Evolutionary conservation across 2,797 vertebrate genomes (phyloP).

Genomic region (Muraenolepis orangiensis): DNA sequence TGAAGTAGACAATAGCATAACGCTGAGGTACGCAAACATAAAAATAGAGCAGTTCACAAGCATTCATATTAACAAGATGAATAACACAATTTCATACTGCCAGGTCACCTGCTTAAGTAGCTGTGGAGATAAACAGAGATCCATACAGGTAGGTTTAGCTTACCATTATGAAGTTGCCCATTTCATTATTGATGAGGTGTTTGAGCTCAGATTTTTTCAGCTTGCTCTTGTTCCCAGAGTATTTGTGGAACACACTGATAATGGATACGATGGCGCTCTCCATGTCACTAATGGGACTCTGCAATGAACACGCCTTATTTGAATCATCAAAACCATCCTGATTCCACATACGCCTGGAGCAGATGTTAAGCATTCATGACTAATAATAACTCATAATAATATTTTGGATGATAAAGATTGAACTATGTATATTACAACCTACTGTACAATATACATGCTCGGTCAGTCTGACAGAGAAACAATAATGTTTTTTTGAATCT

Average conservation of each 20-base stretch:
- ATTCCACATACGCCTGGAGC: neutral
- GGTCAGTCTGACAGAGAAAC: neutral
- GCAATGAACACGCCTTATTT: slow-evolving; percentile 19
- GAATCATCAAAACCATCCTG: slow-evolving; percentile 7
- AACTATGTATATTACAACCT: neutral
- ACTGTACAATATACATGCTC: neutral
- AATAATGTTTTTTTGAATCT: neutral
- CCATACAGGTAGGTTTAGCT: neutral
- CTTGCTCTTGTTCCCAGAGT: slow-evolving; percentile 66
- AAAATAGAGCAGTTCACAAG: no score
- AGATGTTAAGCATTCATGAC: neutral
- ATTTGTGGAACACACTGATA: slow-evolving; percentile 71
- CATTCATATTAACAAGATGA: no score
- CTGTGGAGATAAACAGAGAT: neutral
- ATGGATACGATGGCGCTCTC: slow-evolving; percentile 68
- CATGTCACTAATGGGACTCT: slow-evolving; percentile 62
- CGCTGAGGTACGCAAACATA: no score
- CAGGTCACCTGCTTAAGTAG: no score
- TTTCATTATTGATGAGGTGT: slow-evolving; percentile 72
- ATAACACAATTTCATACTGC: no score
- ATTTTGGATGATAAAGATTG: neutral
- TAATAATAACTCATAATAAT: neutral
- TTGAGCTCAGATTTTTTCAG: slow-evolving; percentile 74
- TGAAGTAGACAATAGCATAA: no score
- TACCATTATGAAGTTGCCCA: slow-evolving; percentile 71